phyloP scores from a whole-genome alignment of 2,797 vertebrate genomes.

The Denticeps clupeoides region DNA sequence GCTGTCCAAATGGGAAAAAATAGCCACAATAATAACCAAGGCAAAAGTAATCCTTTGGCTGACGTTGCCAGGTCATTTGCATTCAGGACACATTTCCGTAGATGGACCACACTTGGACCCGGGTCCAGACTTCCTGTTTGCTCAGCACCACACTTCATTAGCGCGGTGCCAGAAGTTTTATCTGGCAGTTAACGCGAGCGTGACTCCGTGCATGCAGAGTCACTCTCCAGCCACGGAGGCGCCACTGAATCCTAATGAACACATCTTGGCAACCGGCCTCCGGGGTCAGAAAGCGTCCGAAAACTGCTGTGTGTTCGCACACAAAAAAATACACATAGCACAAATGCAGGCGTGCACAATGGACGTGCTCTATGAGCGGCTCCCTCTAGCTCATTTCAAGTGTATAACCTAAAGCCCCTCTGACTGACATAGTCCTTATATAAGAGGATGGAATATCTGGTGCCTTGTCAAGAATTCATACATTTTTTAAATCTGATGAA shows the following conservation, averaged over 20 bases:
- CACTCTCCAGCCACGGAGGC: no score
- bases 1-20: no score
- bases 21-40: no score
- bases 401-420: background rate
- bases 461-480: conserved; percentile 55
- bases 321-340: no score
- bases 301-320: conserved; percentile 7
- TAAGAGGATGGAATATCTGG: conserved; percentile 54
- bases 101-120: background rate
- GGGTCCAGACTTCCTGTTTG: background rate
- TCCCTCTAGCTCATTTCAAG: background rate
- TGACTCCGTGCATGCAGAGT: no score
- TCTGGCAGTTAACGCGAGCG: no score
- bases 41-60: no score
- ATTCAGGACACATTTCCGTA: background rate
- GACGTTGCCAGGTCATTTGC: background rate
- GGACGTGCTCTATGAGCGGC: background rate
- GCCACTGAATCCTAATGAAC: no score
- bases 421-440: conserved; percentile 46
- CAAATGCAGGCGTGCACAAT: background rate
- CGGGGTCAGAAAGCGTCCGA: conserved; percentile 9
- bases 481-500: conserved; percentile 57
- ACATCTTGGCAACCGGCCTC: no score
- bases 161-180: no score
- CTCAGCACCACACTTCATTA: background rate